Evolutionary conservation across 2,888 invertebrate genomes (phyloP).

Genomic region (Morpho deidamia): DNA sequence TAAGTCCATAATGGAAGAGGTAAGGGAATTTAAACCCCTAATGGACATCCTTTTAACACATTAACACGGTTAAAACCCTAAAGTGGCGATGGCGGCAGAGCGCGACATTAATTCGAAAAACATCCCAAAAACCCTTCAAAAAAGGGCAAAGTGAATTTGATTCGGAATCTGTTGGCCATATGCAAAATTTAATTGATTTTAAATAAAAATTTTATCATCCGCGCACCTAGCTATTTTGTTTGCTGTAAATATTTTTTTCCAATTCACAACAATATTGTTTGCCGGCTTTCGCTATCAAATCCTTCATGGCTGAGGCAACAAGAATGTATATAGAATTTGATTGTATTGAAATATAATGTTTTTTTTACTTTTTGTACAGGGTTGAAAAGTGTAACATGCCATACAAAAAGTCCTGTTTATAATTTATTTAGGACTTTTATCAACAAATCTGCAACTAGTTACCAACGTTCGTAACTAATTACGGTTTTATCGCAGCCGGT

Average conservation of each 20-base stretch:
- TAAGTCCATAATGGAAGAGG: conserved; percentile 37
- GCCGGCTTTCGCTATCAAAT: conserved; percentile 3
- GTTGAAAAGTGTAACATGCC: too few species aligned
- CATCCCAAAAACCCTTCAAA: conserved; percentile 14
- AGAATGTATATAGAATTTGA: conserved; percentile 1
- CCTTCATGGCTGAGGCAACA: background rate
- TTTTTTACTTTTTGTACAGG: background rate
- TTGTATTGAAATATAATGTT: background rate
- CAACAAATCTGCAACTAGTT: too few species aligned
- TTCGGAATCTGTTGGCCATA: conserved; percentile 16
- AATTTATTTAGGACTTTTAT: too few species aligned
- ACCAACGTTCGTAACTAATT: too few species aligned
- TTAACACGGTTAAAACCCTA: conserved; percentile 57
- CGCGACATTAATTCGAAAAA: conserved; percentile 15
- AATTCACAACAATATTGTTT: conserved; percentile 5
- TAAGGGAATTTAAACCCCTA: conserved; percentile 53
- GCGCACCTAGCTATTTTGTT: conserved; percentile 3
- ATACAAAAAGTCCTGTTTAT: too few species aligned
- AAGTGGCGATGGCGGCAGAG: conserved; percentile 29
- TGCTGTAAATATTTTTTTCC: conserved; percentile 5
- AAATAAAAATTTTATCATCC: conserved; percentile 14
- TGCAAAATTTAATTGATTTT: conserved; percentile 17
- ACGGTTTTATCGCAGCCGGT: too few species aligned
- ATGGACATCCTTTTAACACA: conserved; percentile 60
- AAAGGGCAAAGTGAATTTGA: conserved; percentile 18